Conservation (phyloP, 2,888 invertebrate species). For the Mesopsocus fuscifrons region DNA sequence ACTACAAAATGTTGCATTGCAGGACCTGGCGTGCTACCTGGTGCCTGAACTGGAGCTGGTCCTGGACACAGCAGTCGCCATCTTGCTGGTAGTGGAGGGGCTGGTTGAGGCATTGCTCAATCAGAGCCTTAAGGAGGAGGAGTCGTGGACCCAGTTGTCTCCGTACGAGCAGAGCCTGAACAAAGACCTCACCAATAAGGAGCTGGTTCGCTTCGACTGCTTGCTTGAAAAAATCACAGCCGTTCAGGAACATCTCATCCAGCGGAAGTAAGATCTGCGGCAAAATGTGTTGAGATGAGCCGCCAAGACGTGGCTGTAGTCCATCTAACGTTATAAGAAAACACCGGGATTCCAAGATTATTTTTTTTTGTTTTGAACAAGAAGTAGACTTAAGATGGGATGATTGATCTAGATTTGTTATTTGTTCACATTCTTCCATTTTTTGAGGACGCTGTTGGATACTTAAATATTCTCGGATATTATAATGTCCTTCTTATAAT, state of each 20-base stretch:
- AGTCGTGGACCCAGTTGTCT: constrained; percentile 11
- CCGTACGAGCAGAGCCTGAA: neutral
- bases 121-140: constrained; percentile 19
- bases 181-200: constrained; percentile 30
- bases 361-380: neutral
- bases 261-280: constrained; percentile 35
- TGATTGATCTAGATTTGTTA: neutral
- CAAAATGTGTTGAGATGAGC: too few species aligned
- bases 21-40: constrained; percentile 41
- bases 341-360: too few species aligned
- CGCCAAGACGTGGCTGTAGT: too few species aligned
- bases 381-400: too few species aligned
- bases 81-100: constrained; percentile 37
- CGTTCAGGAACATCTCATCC: constrained; percentile 30
- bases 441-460: too few species aligned
- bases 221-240: constrained; percentile 34
- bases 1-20: too few species aligned
- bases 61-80: constrained; percentile 35
- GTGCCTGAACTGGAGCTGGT: constrained; percentile 46
- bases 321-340: too few species aligned
- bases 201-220: constrained; percentile 32
- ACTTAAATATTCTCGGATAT: too few species aligned
- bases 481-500: too few species aligned
- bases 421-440: too few species aligned
- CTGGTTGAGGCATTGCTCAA: constrained; percentile 38